These are phyloP conservation scores for Idaea aversata DNA, from an alignment of 2,888 invertebrate genomes.

Conservation along the genomic window DNA sequence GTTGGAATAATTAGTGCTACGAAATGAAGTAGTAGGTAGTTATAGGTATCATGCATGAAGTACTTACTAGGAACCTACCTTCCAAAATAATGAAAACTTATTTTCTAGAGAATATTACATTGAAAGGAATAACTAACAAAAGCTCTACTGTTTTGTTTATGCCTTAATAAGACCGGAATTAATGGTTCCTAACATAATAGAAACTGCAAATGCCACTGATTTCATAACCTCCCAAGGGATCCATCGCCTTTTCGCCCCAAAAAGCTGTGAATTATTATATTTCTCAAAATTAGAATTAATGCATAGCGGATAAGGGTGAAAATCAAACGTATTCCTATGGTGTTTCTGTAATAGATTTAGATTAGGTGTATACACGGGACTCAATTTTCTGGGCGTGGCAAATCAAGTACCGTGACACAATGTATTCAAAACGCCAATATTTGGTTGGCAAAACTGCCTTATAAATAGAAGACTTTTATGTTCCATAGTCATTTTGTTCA, in stretches of 20 bases:
- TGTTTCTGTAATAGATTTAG: conserved; percentile 53
- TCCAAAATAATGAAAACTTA: not conserved
- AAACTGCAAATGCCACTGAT: conserved; percentile 85
- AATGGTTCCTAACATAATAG: conserved; percentile 80
- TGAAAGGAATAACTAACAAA: conserved; percentile 40
- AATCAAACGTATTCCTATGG: conserved; percentile 34
- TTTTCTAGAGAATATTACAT: conserved; percentile 10
- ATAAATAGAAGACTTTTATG: conserved; percentile 71
- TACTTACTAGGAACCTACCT: too few relatives aligned
- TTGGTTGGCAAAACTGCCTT: conserved; percentile 67
- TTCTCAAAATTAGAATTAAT: conserved; percentile 39
- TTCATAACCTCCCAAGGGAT: conserved; percentile 81
- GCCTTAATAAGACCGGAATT: conserved; percentile 77
- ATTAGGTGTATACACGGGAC: conserved; percentile 72
- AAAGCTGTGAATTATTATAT: conserved; percentile 41
- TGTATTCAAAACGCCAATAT: conserved; percentile 78
- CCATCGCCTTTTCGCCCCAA: conserved; percentile 75
- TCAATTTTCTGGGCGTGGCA: conserved; percentile 80
- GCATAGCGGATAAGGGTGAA: conserved; percentile 33
- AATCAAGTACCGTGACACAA: conserved; percentile 78
- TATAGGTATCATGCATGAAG: too few relatives aligned
- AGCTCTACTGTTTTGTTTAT: conserved; percentile 68
- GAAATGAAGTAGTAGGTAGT: too few relatives aligned
- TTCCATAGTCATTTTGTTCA: conserved; percentile 56
- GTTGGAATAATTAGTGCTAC: too few relatives aligned